These are phyloP conservation scores for Hirtodrosophila histrioides DNA, from an alignment of 2,888 invertebrate species.

Conservation along the genomic window DNA sequence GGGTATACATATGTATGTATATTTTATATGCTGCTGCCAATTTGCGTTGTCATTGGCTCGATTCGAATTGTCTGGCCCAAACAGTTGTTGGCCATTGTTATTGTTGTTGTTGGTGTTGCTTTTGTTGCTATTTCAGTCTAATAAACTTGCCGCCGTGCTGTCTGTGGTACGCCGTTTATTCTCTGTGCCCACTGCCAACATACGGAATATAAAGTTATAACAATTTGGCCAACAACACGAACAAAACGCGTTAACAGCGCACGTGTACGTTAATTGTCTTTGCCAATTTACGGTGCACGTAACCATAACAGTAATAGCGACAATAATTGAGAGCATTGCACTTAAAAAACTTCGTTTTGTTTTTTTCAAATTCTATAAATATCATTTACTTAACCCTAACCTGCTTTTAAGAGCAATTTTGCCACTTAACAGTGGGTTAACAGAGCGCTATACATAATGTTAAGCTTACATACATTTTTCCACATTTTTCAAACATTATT, in stretches of 20 bases:
- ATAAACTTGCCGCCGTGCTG: conserved; percentile 68
- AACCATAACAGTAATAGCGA: conserved; percentile 4
- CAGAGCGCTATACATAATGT: too few species aligned
- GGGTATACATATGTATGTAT: conserved; percentile 4
- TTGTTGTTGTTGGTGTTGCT: conserved; percentile 15
- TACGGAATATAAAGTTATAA: conserved; percentile 11
- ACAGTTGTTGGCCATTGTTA: conserved; percentile 21
- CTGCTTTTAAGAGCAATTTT: too few species aligned
- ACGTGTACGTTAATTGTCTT: conserved; percentile 22
- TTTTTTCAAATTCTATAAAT: too few species aligned
- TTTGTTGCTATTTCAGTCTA: conserved; percentile 48
- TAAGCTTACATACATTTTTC: too few species aligned
- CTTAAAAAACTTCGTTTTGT: too few species aligned
- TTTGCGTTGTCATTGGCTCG: conserved; percentile 55
- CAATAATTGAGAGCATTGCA: not conserved
- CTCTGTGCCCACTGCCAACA: not conserved
- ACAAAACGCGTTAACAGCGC: conserved; percentile 13
- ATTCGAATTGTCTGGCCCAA: conserved; percentile 38
- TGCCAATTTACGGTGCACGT: conserved; percentile 20
- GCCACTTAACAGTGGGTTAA: too few species aligned
- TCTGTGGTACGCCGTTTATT: conserved; percentile 30
- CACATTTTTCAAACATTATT: too few species aligned
- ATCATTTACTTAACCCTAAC: too few species aligned
- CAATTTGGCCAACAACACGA: conserved; percentile 15
- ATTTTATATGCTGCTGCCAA: conserved; percentile 27